Base-by-base conservation (phyloP, 2,888 invertebrate species). In the Leucophenga montana region DNA sequence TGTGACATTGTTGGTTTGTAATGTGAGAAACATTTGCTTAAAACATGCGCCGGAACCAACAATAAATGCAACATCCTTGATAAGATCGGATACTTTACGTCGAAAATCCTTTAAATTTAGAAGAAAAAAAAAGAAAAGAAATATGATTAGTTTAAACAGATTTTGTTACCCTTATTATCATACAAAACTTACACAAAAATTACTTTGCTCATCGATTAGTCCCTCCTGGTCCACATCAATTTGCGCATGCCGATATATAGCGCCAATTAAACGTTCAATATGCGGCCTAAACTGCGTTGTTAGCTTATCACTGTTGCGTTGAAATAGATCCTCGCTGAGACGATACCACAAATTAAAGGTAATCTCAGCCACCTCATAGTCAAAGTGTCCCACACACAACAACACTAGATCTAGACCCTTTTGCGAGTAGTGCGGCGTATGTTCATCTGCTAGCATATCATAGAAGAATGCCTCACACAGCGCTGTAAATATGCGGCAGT, bases 261-360 rank as follows among this genome's bases (percentile, higher is more conserved):
- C 95, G 67, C 94, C 93, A 8, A 98, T 93, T n/a, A 98, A 90
- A 79, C 97, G 91, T 89, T 97, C 96, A 70, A 98, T 93, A 86
- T 97, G 95, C 0, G 98, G 97, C 84, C 94, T 93, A 88, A 98
- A 99, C 46, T 94, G 89, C 62, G 92, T 91, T 1, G 95, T 95
- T n/a, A 96, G 87, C 0, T 93, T 91, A 79, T 95, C 94, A 82
- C 93, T 94, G 86, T 97, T 95, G 76, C 93, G 93, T 80, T 96
- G 94, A 88, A 98, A 99, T 4, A 99, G 90, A 83, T 95, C 94
- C 89, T 99, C 99, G 4, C 98, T 97, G 46, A 99, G 89, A 31
- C 96, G 92, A 89, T 97, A 98, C 99, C 99, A 99, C 71, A 98
- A 91, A 89, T 97, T 96, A 87, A 99, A 99, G 1, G 99, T 97